Evolutionary conservation across 2,113 vertebrate genomes (phyloP), one percentile per base, ranked within the genome.

Genomic region (Phoxinus phoxinus): DNA sequence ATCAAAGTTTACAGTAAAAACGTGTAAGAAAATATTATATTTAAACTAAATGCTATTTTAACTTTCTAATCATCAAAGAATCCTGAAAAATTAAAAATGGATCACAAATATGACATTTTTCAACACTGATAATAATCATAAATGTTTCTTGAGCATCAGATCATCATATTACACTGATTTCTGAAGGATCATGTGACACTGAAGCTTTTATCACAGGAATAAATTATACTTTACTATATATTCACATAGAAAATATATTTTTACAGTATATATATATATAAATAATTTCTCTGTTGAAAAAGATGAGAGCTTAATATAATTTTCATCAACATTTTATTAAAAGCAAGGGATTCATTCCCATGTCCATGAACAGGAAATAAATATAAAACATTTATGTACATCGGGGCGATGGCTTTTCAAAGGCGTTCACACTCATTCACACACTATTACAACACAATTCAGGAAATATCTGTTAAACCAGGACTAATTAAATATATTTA

Each of bases 331-430:
- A 83, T 94, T 95, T 95, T 95, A 95, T 95, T 95, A 92, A 94
- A 95, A 95, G 91, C 92, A 92, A 88, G 86, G 86, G 86, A 87
- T 82, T 92, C 86, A 90, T 86, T 81, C 84, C 86, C 87, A 90
- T 80, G 88, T 90, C 91, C 90, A 90, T 86, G 83, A 88, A 92
- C 83, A 88, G 90, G 94, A 94, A 92, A 94, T 93, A 94, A 94
- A 94, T 94, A 95, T 90, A 95, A 94, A 95, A 93, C 35, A 90
- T 90, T 89, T 91, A 92, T 92, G 86, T 93, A 94, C 91, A 93
- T 88, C 8, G 90, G 90, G 93, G 93, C 91, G 92, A 89, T 92
- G 89, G 93, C 86, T 90, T 85, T 89, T 86, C 84, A 51, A 93
- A 92, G 91, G 87, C 76, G 89, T 90, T 86, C 88, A 25, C 56